Base-by-base conservation (phyloP, 37 sponge, comb jelly and placozoan species). In the Chondrilla cf. caribensis region DNA sequence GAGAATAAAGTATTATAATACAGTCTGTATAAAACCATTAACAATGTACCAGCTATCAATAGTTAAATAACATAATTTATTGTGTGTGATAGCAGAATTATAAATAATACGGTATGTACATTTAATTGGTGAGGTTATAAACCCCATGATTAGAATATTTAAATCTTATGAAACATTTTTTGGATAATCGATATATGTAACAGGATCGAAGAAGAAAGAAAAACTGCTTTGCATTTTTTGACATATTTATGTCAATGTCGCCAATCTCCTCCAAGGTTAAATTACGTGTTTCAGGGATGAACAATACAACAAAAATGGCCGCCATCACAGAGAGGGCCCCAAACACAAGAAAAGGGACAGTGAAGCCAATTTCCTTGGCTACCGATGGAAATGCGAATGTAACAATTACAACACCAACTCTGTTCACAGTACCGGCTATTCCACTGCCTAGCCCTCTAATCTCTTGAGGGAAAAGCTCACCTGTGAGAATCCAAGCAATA, bases 251-350 rank as follows among this genome's bases (percentile, higher is more conserved):
- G 21, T 42, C 76, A 21, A 43, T 42, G 18, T n/a, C 24, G 22
- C 44, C 41, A 73, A 39, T 91, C 29, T 91, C 79, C 11, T 85
- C 89, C 83, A 91, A 39, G 21, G 60, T 28, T 38, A 35, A 21
- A 21, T 81, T 86, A 39, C 86, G 83, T 3, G 92, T 91, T 58
- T 91, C 92, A 0, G 92, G 89, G 2, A 89, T 29, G 28, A 89
- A 80, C 19, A 89, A 42, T 1, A 79, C 38, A 3, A 91, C 89
- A 79, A 84, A 89, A 8, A 75, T 37, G 21, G 79, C 38, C 28
- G 70, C 41, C 58, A 81, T 6, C 38, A 85, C 18, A n/a, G n/a
- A 41, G 8, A 89, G 42, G 17, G 54, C 85, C 25, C 42, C 43
- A 18, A 85, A 81, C 6, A 58, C 47, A 60, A 58, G 64, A 43